Percentiles rank a stretch among this genome's conserved stretches.
These are phyloP conservation scores for Pempheris klunzingeri DNA, from an alignment of 2,797 vertebrate species.

Conservation along the genomic window DNA sequence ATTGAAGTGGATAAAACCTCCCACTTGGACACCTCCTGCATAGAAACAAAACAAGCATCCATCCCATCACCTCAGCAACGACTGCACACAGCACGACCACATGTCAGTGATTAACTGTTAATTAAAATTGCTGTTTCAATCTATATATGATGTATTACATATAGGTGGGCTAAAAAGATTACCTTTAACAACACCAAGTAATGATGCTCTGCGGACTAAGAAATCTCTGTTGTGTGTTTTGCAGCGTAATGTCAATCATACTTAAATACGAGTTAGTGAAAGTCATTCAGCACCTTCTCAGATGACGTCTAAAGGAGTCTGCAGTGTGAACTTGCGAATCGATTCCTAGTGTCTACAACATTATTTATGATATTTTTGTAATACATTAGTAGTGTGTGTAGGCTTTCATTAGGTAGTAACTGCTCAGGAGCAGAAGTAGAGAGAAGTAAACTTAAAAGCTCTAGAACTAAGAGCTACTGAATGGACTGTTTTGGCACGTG, in stretches of 20 bases:
- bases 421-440: too few species aligned
- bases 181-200: background rate
- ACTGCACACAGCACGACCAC: background rate
- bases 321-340: background rate
- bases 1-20: conserved; percentile 1
- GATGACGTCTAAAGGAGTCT: background rate
- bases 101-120: too few species aligned
- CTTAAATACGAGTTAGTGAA: background rate
- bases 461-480: background rate
- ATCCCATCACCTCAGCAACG: too few species aligned
- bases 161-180: background rate
- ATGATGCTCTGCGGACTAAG: background rate
- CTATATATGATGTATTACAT: background rate
- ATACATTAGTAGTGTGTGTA: background rate
- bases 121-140: background rate
- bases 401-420: background rate
- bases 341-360: background rate
- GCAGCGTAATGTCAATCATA: background rate
- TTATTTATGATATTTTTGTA: background rate
- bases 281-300: background rate
- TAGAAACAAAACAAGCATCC: too few species aligned
- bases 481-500: background rate
- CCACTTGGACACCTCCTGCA: background rate
- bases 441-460: too few species aligned
- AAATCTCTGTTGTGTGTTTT: background rate